A percentile compares a stretch with the other conserved stretches of the same genome.
Evolutionary conservation across 1,140 invertebrate genomes (phyloP).

Genomic region (Chionoecetes opilio): DNA sequence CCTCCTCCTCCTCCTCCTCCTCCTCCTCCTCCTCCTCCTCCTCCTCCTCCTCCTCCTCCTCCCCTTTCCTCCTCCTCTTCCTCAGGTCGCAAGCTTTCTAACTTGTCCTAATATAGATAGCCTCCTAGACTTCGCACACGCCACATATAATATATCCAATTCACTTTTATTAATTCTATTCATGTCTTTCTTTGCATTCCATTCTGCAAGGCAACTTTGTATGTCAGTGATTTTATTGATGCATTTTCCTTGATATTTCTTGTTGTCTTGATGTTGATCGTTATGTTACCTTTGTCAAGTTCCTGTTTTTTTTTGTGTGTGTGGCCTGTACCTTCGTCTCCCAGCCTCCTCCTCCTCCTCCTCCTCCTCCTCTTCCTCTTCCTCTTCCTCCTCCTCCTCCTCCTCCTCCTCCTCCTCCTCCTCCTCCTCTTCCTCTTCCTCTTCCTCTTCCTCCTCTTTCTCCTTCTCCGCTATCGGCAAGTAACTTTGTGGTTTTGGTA

Average conservation of each 20-base stretch:
- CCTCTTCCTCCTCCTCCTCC: neutral
- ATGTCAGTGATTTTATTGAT: neutral
- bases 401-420: neutral
- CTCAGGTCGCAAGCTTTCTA: slow-evolving; percentile 12
- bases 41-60: slow-evolving; percentile 23
- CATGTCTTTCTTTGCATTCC: neutral
- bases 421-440: no score
- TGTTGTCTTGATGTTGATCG: neutral
- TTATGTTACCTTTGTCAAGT: neutral
- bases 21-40: neutral
- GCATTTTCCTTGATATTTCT: neutral
- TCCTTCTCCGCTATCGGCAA: neutral
- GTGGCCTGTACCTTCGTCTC: neutral
- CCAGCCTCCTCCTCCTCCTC: neutral
- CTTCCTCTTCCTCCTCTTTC: no score
- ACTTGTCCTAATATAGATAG: neutral
- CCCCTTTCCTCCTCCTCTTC: no score
- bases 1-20: slow-evolving; percentile 23
- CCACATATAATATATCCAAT: no score
- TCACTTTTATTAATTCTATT: neutral
- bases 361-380: neutral
- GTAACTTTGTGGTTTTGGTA: neutral
- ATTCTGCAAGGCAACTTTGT: neutral
- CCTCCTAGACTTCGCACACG: no score
- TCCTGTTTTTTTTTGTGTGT: neutral